phyloP scores from a whole-genome alignment of 2,888 invertebrate genomes.

The Girardia tigrina region DNA sequence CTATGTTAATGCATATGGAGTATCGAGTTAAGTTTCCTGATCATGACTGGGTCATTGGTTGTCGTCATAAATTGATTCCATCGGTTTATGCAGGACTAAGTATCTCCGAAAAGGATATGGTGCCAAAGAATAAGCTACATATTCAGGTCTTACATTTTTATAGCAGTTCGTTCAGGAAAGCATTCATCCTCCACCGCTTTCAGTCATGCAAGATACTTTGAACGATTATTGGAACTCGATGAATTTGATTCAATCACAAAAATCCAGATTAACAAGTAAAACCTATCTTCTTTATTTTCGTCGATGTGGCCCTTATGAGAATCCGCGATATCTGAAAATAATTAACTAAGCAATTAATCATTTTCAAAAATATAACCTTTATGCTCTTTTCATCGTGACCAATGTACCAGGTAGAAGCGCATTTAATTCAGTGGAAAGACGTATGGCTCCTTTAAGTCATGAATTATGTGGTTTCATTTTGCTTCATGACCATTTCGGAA shows the following conservation, averaged over 20 bases:
- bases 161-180: conserved; percentile 44
- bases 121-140: too few relatives aligned
- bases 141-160: too few relatives aligned
- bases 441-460: conserved; percentile 46
- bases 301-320: conserved; percentile 41
- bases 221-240: too few relatives aligned
- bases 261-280: too few relatives aligned
- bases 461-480: conserved; percentile 41
- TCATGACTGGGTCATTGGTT: conserved; percentile 43
- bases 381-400: conserved; percentile 53
- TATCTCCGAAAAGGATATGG: too few relatives aligned
- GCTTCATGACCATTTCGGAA: conserved; percentile 27
- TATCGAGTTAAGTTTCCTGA: conserved; percentile 40
- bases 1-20: conserved; percentile 39
- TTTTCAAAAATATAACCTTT: conserved; percentile 38
- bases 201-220: too few relatives aligned
- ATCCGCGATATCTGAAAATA: conserved; percentile 38
- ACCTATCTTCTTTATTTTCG: conserved; percentile 41
- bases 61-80: conserved; percentile 42
- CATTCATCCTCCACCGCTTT: conserved; percentile 41
- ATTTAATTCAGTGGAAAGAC: conserved; percentile 43
- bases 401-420: conserved; percentile 45
- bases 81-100: too few relatives aligned
- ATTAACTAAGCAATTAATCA: conserved; percentile 36
- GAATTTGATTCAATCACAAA: too few relatives aligned